Evolutionary conservation across 2,113 vertebrate genomes (phyloP).

Genomic region (Struthidea cinerea): DNA sequence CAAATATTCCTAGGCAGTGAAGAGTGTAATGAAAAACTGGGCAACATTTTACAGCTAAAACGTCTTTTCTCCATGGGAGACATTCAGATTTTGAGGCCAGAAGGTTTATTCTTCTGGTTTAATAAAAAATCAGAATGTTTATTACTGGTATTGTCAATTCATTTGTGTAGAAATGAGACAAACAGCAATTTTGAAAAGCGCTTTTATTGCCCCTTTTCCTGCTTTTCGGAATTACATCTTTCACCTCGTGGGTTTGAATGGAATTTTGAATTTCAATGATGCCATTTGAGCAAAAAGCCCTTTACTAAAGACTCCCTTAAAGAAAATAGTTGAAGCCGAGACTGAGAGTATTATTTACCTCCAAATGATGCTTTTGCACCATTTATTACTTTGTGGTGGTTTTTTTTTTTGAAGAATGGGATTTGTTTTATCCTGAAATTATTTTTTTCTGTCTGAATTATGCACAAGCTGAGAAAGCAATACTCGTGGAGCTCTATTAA

Average conservation of each 20-base stretch:
- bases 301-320: neutral
- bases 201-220: neutral
- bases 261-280: neutral
- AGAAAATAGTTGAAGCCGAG: neutral
- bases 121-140: neutral
- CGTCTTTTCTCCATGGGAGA: neutral
- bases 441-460: neutral
- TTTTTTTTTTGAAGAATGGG: accelerated
- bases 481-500: neutral
- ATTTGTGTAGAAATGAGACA: neutral
- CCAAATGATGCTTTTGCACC: neutral
- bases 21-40: neutral
- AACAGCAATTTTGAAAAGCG: neutral
- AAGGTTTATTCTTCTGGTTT: neutral
- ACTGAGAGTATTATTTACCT: neutral
- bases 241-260: neutral
- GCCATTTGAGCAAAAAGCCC: neutral
- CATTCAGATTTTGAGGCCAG: neutral
- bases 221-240: neutral
- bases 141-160: neutral
- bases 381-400: neutral
- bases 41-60: neutral
- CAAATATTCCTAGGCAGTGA: neutral
- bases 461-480: neutral
- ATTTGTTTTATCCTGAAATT: neutral